Evolutionary conservation across 2,797 vertebrate genomes (phyloP).

Genomic region (Spondyliosoma cantharus): DNA sequence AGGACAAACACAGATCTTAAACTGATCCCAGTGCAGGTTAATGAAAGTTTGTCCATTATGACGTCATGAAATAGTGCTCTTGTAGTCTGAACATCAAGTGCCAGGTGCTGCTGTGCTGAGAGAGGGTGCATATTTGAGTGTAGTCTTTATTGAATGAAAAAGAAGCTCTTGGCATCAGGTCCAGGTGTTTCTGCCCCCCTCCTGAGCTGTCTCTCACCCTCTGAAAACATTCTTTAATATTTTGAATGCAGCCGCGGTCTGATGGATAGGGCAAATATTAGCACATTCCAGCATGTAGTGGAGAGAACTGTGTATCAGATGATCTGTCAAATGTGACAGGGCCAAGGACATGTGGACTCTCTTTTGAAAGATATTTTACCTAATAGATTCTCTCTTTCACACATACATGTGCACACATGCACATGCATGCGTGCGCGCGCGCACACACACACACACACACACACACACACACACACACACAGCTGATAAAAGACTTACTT

Average conservation of each 20-base stretch:
- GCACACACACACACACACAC: slow-evolving; percentile 6
- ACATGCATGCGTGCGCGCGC: slow-evolving; percentile 6
- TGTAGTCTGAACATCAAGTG: slow-evolving; percentile 18
- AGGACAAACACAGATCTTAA: slow-evolving; percentile 12
- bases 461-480: slow-evolving; percentile 5
- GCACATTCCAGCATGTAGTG: slow-evolving; percentile 78
- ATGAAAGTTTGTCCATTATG: slow-evolving; percentile 29
- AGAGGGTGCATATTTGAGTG: slow-evolving; percentile 47
- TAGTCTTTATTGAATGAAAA: slow-evolving; percentile 62
- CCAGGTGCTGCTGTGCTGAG: slow-evolving; percentile 49
- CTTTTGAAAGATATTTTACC: slow-evolving; percentile 76
- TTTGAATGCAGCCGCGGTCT: slow-evolving; percentile 65
- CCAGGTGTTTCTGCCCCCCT: slow-evolving; percentile 62
- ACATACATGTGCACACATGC: slow-evolving; percentile 11
- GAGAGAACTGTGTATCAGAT: slow-evolving; percentile 65
- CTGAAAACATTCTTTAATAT: slow-evolving; percentile 71
- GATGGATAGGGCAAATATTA: slow-evolving; percentile 83
- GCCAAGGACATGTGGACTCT: slow-evolving; percentile 67
- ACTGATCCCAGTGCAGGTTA: slow-evolving; percentile 18
- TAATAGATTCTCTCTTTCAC: slow-evolving; percentile 38
- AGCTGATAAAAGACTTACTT: slow-evolving; percentile 81
- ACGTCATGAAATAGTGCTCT: slow-evolving; percentile 4
- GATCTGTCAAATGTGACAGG: slow-evolving; percentile 74
- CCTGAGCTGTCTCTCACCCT: slow-evolving; percentile 56
- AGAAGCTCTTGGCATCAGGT: slow-evolving; percentile 40